A percentile compares a stretch with the other conserved stretches of the same genome.
phyloP scores from a whole-genome alignment of 2,888 invertebrate genomes.

The Oxystoma pomonae region DNA sequence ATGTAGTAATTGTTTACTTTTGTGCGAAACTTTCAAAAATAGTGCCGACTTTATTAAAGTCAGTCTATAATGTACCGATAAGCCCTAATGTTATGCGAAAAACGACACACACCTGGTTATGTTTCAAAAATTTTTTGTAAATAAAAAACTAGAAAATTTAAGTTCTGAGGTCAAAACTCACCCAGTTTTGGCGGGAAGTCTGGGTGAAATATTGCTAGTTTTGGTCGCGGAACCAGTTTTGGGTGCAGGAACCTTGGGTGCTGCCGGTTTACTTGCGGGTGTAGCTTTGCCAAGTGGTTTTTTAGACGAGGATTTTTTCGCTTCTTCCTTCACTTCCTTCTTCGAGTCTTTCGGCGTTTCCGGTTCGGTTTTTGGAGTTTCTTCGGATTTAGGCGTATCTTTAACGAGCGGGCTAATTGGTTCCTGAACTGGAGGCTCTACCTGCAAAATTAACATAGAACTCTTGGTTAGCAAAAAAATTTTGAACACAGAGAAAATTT shows the following conservation, averaged over 20 bases:
- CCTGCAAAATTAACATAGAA: background rate
- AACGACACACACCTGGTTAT: too few species aligned
- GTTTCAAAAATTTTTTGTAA: too few species aligned
- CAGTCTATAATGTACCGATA: too few species aligned
- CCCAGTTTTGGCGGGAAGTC: constrained; percentile 22
- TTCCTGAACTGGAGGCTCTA: constrained; percentile 16
- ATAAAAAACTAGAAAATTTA: too few species aligned
- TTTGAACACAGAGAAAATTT: too few species aligned
- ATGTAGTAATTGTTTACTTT: too few species aligned
- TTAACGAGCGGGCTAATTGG: constrained; percentile 1
- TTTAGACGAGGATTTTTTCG: constrained; percentile 26
- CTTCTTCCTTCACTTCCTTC: constrained; percentile 17
- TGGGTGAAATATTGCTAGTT: constrained; percentile 10
- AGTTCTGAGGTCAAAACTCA: constrained; percentile 19
- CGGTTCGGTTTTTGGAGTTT: background rate
- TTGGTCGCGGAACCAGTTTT: constrained; percentile 7
- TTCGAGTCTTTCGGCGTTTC: constrained; percentile 10
- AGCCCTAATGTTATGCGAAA: too few species aligned
- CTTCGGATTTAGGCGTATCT: background rate
- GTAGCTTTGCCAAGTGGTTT: constrained; percentile 15
- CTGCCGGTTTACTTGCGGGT: constrained; percentile 21
- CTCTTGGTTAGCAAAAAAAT: background rate
- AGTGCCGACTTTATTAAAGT: too few species aligned
- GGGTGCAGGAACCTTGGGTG: constrained; percentile 24
- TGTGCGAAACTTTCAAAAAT: too few species aligned